These are phyloP conservation scores for Megalops atlanticus DNA, from an alignment of 2,113 vertebrate species.

Conservation along the genomic window DNA sequence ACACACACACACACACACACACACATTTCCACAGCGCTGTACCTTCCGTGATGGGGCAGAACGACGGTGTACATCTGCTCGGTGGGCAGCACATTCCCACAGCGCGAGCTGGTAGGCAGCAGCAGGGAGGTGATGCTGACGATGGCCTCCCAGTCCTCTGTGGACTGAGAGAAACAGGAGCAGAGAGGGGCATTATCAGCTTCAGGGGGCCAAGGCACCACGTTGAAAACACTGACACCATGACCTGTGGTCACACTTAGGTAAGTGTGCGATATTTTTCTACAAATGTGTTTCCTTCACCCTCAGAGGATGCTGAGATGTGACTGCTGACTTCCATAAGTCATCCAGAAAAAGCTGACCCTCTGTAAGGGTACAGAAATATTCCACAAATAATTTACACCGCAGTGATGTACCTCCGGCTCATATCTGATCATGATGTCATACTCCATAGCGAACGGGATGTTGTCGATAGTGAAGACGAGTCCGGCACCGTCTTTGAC, in stretches of 20 bases:
- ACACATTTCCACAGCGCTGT: slow-evolving; percentile 20
- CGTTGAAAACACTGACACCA: background rate
- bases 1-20: background rate
- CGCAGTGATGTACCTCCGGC: slow-evolving; percentile 70
- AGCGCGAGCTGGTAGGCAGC: slow-evolving; percentile 78
- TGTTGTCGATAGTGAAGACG: slow-evolving; percentile 73
- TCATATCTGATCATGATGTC: slow-evolving; percentile 83
- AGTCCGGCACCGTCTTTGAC: slow-evolving; percentile 81
- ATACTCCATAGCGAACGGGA: slow-evolving; percentile 83
- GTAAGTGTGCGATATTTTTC: background rate
- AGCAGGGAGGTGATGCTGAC: slow-evolving; percentile 73
- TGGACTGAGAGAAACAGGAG: slow-evolving; percentile 63
- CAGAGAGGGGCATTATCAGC: background rate
- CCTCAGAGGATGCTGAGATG: background rate
- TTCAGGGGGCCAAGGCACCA: background rate
- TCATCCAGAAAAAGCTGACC: background rate
- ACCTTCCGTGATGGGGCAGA: slow-evolving; percentile 76
- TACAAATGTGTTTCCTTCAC: background rate
- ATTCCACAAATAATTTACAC: slow-evolving; percentile 2
- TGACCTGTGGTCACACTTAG: background rate
- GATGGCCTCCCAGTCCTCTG: slow-evolving; percentile 84
- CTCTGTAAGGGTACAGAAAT: background rate
- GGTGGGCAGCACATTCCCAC: slow-evolving; percentile 80
- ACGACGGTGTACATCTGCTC: slow-evolving; percentile 79
- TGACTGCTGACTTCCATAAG: background rate